Percentiles rank a stretch among this genome's conserved stretches.
These are phyloP conservation scores for Rhorus exstirpatorius DNA, from an alignment of 2,888 invertebrate genomes.

Conservation along the genomic window DNA sequence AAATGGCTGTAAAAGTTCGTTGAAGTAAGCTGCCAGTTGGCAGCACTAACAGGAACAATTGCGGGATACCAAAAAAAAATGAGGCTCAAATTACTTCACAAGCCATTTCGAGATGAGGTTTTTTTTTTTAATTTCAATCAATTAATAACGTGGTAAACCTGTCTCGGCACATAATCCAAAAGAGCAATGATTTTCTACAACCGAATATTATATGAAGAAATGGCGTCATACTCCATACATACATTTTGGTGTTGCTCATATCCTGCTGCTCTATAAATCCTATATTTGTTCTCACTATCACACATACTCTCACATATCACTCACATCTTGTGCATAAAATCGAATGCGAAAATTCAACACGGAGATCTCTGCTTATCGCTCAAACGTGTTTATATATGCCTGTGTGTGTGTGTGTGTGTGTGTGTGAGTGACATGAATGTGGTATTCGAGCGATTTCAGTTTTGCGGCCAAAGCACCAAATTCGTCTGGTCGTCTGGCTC, in stretches of 20 bases:
- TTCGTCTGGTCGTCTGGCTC: constrained; percentile 72
- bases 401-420: neutral
- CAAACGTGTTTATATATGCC: neutral
- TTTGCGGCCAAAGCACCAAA: constrained; percentile 64
- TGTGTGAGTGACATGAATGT: constrained; percentile 9
- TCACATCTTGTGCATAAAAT: constrained; percentile 55
- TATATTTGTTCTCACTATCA: constrained; percentile 44
- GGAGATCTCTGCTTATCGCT: constrained; percentile 31
- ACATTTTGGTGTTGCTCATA: neutral
- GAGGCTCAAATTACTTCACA: too few species aligned
- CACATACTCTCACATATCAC: too few species aligned
- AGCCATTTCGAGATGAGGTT: neutral
- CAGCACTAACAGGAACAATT: too few species aligned
- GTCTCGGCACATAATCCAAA: constrained; percentile 45
- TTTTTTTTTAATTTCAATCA: constrained; percentile 21
- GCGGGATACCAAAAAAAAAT: too few species aligned
- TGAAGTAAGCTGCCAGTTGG: too few species aligned
- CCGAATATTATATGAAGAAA: constrained; percentile 51
- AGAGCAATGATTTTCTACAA: constrained; percentile 54
- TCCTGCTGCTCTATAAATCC: constrained; percentile 15
- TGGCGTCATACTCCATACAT: constrained; percentile 23
- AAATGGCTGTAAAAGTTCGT: too few species aligned
- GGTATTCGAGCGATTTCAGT: constrained; percentile 60
- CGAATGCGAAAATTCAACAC: constrained; percentile 41
- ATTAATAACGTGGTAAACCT: constrained; percentile 43